Base-by-base conservation (phyloP, 2,888 invertebrate species). In the Drosophila lacicola region DNA sequence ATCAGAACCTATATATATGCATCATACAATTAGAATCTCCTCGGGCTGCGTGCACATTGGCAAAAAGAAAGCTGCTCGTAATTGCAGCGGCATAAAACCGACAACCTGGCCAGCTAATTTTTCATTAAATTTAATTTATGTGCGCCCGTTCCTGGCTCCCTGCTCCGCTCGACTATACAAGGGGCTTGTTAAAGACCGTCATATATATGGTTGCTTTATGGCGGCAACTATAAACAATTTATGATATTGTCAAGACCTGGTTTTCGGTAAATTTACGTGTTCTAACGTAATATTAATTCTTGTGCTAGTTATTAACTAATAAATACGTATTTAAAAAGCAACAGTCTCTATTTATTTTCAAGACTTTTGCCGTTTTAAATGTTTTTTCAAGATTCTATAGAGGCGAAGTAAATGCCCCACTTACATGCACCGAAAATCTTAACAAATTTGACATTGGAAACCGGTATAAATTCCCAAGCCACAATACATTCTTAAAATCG, bases 171-270 rank as follows among this genome's bases (percentile, higher is more conserved):
- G 11, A 14, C 51, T 39, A 45, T 47, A 36, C 37, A 50, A 49
- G 39, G 70, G 45, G 65, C 72, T 67, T 84, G 75, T 84, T 87
- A 84, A 87, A 84, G 73, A 64, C 60, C 53, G 64, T 55, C 82
- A 75, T 84, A 82, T 82, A 87, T 82, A 70, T 78, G 68, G 57
- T 57, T 70, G 68, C 51, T 84, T 82, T 84, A 82, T 84, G 82
- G 62, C 88, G 65, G 58, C 73, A 84, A 82, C 82, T 70, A 73
- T 84, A 84, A 78, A 84, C 75, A 84, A 87, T 82, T 84, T 82
- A 87, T 82, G 82, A 82, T 82, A 70, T 65, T 39, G 54, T 41
- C 56, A 67, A 60, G 62, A 73, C 49, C 39, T 42, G n/a, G 41
- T 57, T 60, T 29, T 53, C 29, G 50, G 13, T 45, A 60, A 53